Evolutionary conservation across 2,113 vertebrate genomes (phyloP), one percentile per base, ranked within the genome.

Genomic region (Macaca nemestrina): DNA sequence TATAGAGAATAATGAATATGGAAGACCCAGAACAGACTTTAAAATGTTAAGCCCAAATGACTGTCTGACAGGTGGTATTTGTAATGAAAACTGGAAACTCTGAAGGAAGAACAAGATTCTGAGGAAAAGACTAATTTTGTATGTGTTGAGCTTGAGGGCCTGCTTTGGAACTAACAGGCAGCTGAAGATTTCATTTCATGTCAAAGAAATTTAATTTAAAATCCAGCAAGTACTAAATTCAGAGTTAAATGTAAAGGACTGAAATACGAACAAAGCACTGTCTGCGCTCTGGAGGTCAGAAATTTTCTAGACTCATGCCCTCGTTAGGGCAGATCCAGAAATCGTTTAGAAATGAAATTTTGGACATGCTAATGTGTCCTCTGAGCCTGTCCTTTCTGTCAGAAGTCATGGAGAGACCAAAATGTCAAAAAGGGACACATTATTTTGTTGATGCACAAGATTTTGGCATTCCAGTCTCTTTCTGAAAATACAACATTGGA

Each of bases 131-230:
- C 38, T 59, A 14, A 83, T 38, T 95, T 72, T 57, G 38, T 13
- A 81, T 61, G 18, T 70, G 11, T 6, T 82, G 14, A 45, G 12
- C 16, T 90, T 78, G 32, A 50, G 22, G 30, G 4, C 23, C n/a
- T 92, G 40, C 35, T 18, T 92, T 72, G 30, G 30, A 95, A 70
- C 8, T 52, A 50, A 55, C n/a, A 90, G 80, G 18, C 43, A 64
- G 50, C n/a, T 87, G 48, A 88, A 78, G 4, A 61, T 80, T 96
- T 94, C 17, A 43, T 92, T 89, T 95, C 32, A 64, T 18, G 38
- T 90, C 83, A 90, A 68, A 18, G 76, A 94, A 94, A 94, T 43
- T 13, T 90, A 90, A 64, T 86, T 86, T 50, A 89, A 97, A 73
- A 88, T 20, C 13, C 57, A 96, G 64, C 43, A 88, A 75, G 17